Conservation (phyloP, 2,888 invertebrate species). For the Microchrysa polita region DNA sequence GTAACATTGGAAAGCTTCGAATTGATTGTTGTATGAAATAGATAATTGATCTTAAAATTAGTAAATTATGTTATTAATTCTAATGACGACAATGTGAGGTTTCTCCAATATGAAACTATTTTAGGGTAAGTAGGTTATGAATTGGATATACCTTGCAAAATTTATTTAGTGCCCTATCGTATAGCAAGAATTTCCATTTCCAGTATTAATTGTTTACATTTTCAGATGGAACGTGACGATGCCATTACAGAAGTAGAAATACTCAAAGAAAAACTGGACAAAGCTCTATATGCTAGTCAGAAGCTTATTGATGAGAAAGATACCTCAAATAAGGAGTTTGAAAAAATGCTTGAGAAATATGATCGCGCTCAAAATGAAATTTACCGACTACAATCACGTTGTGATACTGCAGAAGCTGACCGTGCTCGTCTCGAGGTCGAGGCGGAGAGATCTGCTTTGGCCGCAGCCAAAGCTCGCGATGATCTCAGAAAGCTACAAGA, state of each 20-base stretch:
- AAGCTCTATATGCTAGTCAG: slow-evolving; percentile 81
- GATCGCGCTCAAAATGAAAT: slow-evolving; percentile 92
- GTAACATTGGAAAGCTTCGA: too few relatives aligned
- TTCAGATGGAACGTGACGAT: slow-evolving; percentile 85
- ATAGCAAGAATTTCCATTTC: not conserved
- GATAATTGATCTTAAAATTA: too few relatives aligned
- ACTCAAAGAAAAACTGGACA: slow-evolving; percentile 89
- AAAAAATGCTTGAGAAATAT: slow-evolving; percentile 91
- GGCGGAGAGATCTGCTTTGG: slow-evolving; percentile 82
- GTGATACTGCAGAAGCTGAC: slow-evolving; percentile 88
- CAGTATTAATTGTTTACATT: not conserved
- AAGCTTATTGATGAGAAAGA: slow-evolving; percentile 90
- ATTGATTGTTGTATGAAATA: too few relatives aligned
- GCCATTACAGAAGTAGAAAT: slow-evolving; percentile 85
- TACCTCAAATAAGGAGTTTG: slow-evolving; percentile 87
- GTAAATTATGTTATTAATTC: not conserved
- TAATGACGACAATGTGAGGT: not conserved
- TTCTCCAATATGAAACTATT: not conserved
- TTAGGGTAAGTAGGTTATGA: slow-evolving; percentile 18
- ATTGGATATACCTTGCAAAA: slow-evolving; percentile 19
- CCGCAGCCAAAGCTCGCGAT: slow-evolving; percentile 83
- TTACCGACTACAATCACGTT: slow-evolving; percentile 86
- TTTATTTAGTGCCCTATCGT: not conserved
- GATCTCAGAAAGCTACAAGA: slow-evolving; percentile 88
- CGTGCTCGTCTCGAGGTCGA: slow-evolving; percentile 87